phyloP scores from a whole-genome alignment of 2,113 vertebrate species.

The Murina feae region DNA sequence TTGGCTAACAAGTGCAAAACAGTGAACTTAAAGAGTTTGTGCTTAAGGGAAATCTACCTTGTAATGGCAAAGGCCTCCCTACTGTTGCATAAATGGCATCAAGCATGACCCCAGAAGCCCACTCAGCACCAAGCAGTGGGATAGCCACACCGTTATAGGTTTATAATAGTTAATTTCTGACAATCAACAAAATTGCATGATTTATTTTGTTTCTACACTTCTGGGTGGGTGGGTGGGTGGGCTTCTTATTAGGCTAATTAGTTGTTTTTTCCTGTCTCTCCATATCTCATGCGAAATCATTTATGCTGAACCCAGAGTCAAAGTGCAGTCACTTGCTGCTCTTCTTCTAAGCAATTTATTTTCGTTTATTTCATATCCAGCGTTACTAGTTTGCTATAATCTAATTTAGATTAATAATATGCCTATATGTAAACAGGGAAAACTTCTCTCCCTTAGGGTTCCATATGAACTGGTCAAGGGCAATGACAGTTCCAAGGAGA shows the following conservation, averaged over 20 bases:
- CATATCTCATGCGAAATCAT: background rate
- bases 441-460: background rate
- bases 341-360: constrained; percentile 23
- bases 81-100: background rate
- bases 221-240: background rate
- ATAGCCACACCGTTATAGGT: background rate
- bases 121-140: background rate
- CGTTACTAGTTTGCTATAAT: constrained; percentile 14
- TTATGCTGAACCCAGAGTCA: background rate
- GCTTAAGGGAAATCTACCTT: background rate
- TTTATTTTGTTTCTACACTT: background rate
- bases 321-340: background rate
- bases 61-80: background rate
- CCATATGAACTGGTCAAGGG: background rate
- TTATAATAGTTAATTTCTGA: constrained; percentile 40
- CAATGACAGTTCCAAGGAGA: constrained; percentile 18
- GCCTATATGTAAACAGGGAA: constrained; percentile 36
- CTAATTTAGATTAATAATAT: constrained; percentile 53
- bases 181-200: background rate
- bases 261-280: constrained; percentile 17
- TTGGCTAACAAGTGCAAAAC: background rate
- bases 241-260: constrained; percentile 38
- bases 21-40: background rate
- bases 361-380: constrained; percentile 1
- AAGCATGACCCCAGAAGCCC: background rate